Base-by-base conservation (phyloP, 2,888 invertebrate genomes). In the Dicyrtoma fusca region DNA sequence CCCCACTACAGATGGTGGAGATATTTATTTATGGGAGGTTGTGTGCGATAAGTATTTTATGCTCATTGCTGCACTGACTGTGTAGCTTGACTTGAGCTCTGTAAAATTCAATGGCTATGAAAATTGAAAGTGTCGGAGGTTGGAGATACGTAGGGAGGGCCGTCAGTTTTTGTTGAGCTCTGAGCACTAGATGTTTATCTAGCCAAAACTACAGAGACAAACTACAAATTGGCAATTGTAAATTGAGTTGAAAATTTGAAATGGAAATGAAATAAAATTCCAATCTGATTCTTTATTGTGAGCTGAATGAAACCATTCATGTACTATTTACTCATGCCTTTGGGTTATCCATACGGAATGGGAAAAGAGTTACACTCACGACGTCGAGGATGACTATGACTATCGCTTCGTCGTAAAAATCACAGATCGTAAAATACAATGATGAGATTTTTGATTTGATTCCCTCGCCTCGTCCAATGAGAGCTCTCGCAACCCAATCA, bases 381-480 rank as follows among this genome's bases (percentile, higher is more conserved):
- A n/a, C n/a, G n/a, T n/a, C n/a, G n/a, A n/a, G n/a, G n/a, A n/a
- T n/a, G n/a, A n/a, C n/a, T n/a, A n/a, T n/a, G 14, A 55, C 17
- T 55, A 55, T 13, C 55, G 19, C 21, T 4, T 55, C 23, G 21
- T 63, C 63, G 63, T 63, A 63, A 66, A 66, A 66, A 53, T 66
- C 66, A 66, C 66, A 66, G 66, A 25, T 66, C 65, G 53, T 65
- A 65, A 65, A 65, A 65, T 51, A 51, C 45, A 21, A 65, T 49
- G 51, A 66, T 66, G 66, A 66, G 66, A 66, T 66, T 66, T 53
- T 65, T 65, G 49, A 51, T 65, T 66, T 66, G 53, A 53, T 53
- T 66, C 21, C 55, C 66, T n/a, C 49, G 14, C 34, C 13, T 8
- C 6, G 14, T 34, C 53, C 66, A 66, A 66, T 53, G 53, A 26